phyloP scores from a whole-genome alignment of 2,113 vertebrate species.

The Terrapene triunguis region DNA sequence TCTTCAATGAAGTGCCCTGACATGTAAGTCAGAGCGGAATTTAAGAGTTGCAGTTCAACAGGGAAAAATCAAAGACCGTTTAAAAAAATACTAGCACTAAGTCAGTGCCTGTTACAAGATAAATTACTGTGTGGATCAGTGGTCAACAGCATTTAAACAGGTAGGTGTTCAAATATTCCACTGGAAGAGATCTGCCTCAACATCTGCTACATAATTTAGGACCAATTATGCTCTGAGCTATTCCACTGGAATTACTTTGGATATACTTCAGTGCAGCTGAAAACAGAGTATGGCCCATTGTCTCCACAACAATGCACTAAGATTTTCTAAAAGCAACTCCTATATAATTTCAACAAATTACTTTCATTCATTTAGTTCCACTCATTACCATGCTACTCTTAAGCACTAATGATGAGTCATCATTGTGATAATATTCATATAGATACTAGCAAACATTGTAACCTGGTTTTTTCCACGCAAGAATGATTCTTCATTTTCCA shows the following conservation, averaged over 20 bases:
- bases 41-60: neutral
- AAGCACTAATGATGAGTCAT: neutral
- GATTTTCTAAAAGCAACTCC: neutral
- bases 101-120: neutral
- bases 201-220: neutral
- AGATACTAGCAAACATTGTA: neutral
- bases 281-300: neutral
- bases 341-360: neutral
- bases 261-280: neutral
- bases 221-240: neutral
- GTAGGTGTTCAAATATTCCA: slow-evolving; percentile 13
- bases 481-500: neutral
- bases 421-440: neutral
- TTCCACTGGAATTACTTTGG: neutral
- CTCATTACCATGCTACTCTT: neutral
- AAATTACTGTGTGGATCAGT: neutral
- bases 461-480: neutral
- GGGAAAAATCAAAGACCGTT: neutral
- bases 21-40: neutral
- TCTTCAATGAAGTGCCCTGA: neutral
- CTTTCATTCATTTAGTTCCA: neutral
- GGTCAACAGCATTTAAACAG: neutral
- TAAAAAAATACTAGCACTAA: neutral
- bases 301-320: neutral
- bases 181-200: neutral